Evolutionary conservation across 2,888 invertebrate genomes (phyloP).

Genomic region (Melieria picta): DNA sequence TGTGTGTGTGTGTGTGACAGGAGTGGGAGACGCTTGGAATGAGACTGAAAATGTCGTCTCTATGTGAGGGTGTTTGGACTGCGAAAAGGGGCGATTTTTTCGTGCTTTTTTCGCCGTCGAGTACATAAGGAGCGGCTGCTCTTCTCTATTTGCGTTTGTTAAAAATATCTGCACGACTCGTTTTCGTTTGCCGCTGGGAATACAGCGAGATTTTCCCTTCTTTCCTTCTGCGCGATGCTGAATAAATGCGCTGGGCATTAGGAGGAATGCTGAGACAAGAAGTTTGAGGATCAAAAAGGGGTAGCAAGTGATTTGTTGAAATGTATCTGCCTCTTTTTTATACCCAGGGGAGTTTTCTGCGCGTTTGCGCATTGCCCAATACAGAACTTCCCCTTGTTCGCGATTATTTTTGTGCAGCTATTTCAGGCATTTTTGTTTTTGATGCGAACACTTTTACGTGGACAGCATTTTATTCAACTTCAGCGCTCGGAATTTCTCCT

Average conservation of each 20-base stretch:
- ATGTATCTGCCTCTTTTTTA: not conserved
- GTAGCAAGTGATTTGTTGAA: conserved; percentile 4
- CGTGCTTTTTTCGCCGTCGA: not conserved
- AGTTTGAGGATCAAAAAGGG: not conserved
- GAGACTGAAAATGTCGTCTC: conserved; percentile 27
- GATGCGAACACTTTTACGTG: not conserved
- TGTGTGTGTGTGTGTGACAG: not conserved
- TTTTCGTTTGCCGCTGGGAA: not conserved
- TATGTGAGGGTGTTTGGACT: not conserved
- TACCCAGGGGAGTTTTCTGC: conserved; percentile 15
- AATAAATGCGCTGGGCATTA: too few species aligned
- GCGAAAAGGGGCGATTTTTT: not conserved
- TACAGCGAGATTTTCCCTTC: not conserved
- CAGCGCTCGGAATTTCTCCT: not conserved
- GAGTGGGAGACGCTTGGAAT: conserved; percentile 5
- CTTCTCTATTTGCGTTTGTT: not conserved
- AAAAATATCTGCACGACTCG: too few species aligned
- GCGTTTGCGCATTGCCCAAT: conserved; percentile 35
- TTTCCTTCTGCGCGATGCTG: not conserved
- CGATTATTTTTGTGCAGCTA: too few species aligned
- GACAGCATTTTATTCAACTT: not conserved
- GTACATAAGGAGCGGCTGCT: not conserved
- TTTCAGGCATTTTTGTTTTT: not conserved
- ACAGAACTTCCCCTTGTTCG: too few species aligned
- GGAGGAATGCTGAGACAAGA: too few species aligned